phyloP scores from a whole-genome alignment of 1,140 invertebrate genomes.

The Planococcus citri region DNA sequence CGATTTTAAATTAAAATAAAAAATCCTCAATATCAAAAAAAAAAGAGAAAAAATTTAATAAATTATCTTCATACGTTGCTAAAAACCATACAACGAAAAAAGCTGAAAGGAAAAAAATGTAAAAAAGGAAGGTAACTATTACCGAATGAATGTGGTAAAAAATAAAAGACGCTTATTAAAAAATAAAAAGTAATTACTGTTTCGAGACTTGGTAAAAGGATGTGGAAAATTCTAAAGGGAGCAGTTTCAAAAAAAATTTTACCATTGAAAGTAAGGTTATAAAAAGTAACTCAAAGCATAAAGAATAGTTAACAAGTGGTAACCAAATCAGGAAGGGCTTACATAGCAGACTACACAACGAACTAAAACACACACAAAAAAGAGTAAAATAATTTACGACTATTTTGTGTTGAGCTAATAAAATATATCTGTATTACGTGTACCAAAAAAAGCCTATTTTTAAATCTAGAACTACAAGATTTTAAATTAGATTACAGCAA shows the following conservation, averaged over 20 bases:
- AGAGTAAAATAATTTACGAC: not conserved
- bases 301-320: conserved; percentile 2
- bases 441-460: not conserved
- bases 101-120: no score
- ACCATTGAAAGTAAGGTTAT: not conserved
- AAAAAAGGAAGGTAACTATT: not conserved
- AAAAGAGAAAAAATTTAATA: not conserved
- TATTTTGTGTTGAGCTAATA: not conserved
- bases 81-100: no score
- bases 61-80: no score
- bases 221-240: conserved; percentile 3
- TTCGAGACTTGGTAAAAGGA: not conserved
- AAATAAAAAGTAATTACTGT: conserved; percentile 4
- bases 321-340: not conserved
- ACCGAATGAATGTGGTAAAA: not conserved
- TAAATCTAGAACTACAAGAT: not conserved
- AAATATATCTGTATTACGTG: conserved; percentile 8
- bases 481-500: not conserved
- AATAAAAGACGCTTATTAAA: conserved; percentile 4
- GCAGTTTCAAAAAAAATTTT: not conserved
- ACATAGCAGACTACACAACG: not conserved
- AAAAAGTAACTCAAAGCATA: not conserved
- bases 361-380: not conserved
- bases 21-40: no score
- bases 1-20: no score